Evolutionary conservation across 2,113 vertebrate species (phyloP).

Genomic region (Hydrochoerus hydrochaeris): DNA sequence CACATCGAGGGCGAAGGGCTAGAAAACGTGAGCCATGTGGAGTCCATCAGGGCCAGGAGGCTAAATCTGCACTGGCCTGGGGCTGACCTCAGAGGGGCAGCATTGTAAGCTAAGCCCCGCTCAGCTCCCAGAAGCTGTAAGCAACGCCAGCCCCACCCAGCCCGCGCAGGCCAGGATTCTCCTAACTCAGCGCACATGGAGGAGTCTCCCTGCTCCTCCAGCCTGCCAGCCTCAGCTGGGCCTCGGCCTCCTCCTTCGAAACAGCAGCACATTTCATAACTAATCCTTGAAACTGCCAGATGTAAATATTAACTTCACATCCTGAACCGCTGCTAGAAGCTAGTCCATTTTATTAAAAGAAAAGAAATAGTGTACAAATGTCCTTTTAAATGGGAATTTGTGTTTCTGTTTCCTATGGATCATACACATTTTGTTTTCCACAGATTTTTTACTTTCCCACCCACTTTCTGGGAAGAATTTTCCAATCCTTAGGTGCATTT

Average conservation of each 20-base stretch:
- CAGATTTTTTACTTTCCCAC: not conserved
- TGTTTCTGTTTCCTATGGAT: not conserved
- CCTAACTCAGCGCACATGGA: slow-evolving; percentile 71
- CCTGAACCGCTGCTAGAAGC: slow-evolving; percentile 57
- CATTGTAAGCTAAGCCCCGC: slow-evolving; percentile 32
- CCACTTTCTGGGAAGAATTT: slow-evolving; percentile 84
- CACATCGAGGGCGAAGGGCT: slow-evolving; percentile 67
- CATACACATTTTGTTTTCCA: not conserved
- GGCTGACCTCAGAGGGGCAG: slow-evolving; percentile 78
- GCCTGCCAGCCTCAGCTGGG: slow-evolving; percentile 54
- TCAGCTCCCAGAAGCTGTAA: slow-evolving; percentile 71
- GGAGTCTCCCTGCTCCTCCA: not conserved
- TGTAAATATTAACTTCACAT: slow-evolving; percentile 70
- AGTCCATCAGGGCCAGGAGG: slow-evolving; percentile 78
- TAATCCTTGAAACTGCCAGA: slow-evolving; percentile 67
- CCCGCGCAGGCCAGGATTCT: slow-evolving; percentile 60
- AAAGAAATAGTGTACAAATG: not conserved
- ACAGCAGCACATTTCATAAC: slow-evolving; percentile 66
- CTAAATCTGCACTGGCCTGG: slow-evolving; percentile 77
- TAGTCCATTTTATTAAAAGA: not conserved
- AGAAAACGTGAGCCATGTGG: slow-evolving; percentile 80
- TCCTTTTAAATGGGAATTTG: not conserved
- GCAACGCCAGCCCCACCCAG: slow-evolving; percentile 66
- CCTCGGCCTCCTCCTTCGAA: slow-evolving; percentile 53
- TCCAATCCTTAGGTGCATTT: slow-evolving; percentile 88